These are phyloP conservation scores for Leucoptera coffeella DNA, from an alignment of 2,888 invertebrate genomes.

Conservation along the genomic window DNA sequence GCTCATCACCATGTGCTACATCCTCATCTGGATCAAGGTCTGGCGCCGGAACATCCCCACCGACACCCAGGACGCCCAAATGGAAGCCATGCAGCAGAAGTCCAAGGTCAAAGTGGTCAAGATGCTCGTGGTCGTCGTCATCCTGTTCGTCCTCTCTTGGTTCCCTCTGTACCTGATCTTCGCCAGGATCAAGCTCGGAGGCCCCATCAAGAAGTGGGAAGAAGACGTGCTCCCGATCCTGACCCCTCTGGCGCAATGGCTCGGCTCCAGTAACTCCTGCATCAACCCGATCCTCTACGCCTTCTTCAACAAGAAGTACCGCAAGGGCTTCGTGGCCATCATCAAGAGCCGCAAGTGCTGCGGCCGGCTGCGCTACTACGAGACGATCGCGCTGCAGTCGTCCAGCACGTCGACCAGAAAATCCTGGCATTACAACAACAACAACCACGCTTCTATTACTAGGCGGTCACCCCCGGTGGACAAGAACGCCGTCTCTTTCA, in stretches of 20 bases:
- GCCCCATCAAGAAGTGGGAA: conserved; percentile 68
- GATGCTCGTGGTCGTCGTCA: conserved; percentile 89
- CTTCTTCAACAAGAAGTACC: conserved; percentile 91
- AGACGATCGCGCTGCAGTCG: conserved; percentile 79
- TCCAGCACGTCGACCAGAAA: conserved; percentile 81
- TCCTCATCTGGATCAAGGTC: conserved; percentile 87
- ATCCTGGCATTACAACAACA: conserved; percentile 75
- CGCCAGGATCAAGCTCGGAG: conserved; percentile 78
- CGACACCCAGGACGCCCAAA: conserved; percentile 84
- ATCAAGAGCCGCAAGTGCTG: conserved; percentile 82
- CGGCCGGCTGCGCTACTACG: conserved; percentile 78
- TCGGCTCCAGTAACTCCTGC: conserved; percentile 91
- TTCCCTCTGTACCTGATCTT: conserved; percentile 86
- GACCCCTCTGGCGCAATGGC: conserved; percentile 86
- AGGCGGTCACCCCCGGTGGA: conserved; percentile 46
- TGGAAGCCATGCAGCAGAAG: conserved; percentile 89
- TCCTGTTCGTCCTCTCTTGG: conserved; percentile 91
- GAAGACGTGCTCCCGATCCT: conserved; percentile 74
- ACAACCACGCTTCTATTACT: conserved; percentile 56
- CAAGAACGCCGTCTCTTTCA: conserved; percentile 47
- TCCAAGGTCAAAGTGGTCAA: conserved; percentile 93
- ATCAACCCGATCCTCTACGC: conserved; percentile 93
- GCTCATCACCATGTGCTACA: conserved; percentile 86
- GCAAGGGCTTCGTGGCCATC: conserved; percentile 84
- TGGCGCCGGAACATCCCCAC: conserved; percentile 85